Conservation (phyloP, 2,113 vertebrate species). For the Passer domesticus region DNA sequence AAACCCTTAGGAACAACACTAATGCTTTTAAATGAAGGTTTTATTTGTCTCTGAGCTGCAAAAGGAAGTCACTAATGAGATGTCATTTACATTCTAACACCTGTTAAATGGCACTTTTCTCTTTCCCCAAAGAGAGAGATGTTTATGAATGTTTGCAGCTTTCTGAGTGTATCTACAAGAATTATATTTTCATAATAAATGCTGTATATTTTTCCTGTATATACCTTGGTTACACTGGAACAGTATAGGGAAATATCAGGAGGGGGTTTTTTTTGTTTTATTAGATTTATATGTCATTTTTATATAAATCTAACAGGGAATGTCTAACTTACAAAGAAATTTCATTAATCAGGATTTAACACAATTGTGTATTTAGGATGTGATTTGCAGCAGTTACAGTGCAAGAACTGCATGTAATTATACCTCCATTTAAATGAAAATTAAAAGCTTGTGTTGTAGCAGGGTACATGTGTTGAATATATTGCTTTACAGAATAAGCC, state of each 20-base stretch:
- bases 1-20: conserved; percentile 77
- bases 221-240: conserved; percentile 23
- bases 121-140: conserved; percentile 80
- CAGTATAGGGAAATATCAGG: conserved; percentile 35
- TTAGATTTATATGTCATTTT: conserved; percentile 54
- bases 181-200: conserved; percentile 78
- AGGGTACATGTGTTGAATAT: conserved; percentile 11
- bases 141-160: conserved; percentile 81
- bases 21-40: conserved; percentile 82
- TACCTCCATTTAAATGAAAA: conserved; percentile 62
- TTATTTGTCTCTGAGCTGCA: conserved; percentile 79
- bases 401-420: conserved; percentile 55
- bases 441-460: conserved; percentile 46
- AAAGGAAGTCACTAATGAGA: conserved; percentile 82
- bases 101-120: conserved; percentile 84
- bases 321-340: conserved; percentile 63
- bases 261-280: conserved; percentile 31
- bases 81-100: conserved; percentile 85
- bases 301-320: conserved; percentile 41
- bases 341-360: conserved; percentile 68
- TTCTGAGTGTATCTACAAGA: conserved; percentile 76
- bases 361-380: conserved; percentile 53
- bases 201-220: conserved; percentile 56
- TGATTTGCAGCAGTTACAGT: conserved; percentile 57
- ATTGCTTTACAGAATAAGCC: conserved; percentile 2